phyloP scores from a whole-genome alignment of 2,113 vertebrate genomes.

The Gymnocephalus cernua region DNA sequence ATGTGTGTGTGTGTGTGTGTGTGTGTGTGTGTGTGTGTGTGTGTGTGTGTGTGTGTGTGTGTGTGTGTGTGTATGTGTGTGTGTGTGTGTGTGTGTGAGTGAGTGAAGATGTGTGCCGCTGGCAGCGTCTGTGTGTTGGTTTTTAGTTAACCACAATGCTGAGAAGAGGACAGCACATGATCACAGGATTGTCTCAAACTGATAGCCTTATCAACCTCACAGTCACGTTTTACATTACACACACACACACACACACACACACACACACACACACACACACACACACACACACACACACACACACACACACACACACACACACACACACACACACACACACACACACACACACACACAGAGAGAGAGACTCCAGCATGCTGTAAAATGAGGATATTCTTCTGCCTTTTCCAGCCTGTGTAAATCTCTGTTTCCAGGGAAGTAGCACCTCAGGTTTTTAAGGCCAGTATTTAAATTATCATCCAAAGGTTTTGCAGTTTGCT shows the following conservation, averaged over 20 bases:
- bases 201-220: constrained; percentile 34
- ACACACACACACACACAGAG: constrained; percentile 10
- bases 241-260: constrained; percentile 17
- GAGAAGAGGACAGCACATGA: constrained; percentile 11
- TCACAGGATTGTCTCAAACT: constrained; percentile 22
- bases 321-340: constrained; percentile 19
- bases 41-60: neutral
- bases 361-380: constrained; percentile 13
- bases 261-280: constrained; percentile 10
- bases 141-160: constrained; percentile 35
- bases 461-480: constrained; percentile 14
- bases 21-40: neutral
- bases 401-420: constrained; percentile 5
- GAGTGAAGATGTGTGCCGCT: neutral
- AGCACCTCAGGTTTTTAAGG: neutral
- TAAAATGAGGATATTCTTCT: constrained; percentile 39
- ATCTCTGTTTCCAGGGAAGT: neutral
- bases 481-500: constrained; percentile 5
- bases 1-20: neutral
- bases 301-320: constrained; percentile 22
- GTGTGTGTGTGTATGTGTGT: neutral
- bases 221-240: constrained; percentile 45
- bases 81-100: constrained; percentile 2
- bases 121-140: constrained; percentile 30
- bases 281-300: constrained; percentile 10